phyloP scores from a whole-genome alignment of 2,797 vertebrate genomes.

The Lagocephalus sceleratus region DNA sequence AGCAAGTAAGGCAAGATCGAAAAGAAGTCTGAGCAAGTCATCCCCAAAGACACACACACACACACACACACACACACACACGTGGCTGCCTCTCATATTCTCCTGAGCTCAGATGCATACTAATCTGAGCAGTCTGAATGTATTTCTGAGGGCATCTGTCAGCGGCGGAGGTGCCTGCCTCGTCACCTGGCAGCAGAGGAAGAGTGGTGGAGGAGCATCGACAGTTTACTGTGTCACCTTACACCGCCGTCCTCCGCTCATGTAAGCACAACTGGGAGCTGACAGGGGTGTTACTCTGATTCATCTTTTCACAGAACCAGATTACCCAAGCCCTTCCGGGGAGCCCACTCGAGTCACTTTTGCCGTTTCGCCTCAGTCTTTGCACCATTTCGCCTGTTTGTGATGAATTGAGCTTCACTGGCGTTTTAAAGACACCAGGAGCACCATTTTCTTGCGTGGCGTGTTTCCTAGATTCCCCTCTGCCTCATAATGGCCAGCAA shows the following conservation, averaged over 20 bases:
- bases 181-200: slow-evolving; percentile 9
- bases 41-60: not conserved
- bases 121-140: slow-evolving; percentile 49
- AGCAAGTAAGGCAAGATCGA: too few species aligned
- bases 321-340: slow-evolving; percentile 19
- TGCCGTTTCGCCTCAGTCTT: not conserved
- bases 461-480: slow-evolving; percentile 50
- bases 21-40: slow-evolving; percentile 3
- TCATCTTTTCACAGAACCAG: slow-evolving; percentile 26
- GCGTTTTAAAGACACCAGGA: not conserved
- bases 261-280: slow-evolving; percentile 50
- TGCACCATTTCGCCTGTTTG: too few species aligned
- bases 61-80: not conserved
- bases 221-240: slow-evolving; percentile 65
- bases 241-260: slow-evolving; percentile 47
- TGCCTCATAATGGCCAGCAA: slow-evolving; percentile 56
- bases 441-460: slow-evolving; percentile 12
- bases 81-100: slow-evolving; percentile 51
- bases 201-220: slow-evolving; percentile 34
- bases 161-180: slow-evolving; percentile 25
- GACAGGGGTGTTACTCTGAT: slow-evolving; percentile 49
- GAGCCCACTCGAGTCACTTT: slow-evolving; percentile 21
- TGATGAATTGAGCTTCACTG: not conserved
- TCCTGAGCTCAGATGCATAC: slow-evolving; percentile 58
- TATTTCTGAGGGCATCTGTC: slow-evolving; percentile 36